phyloP scores from a whole-genome alignment of 2,888 invertebrate genomes.

The Idaea dimidiata region DNA sequence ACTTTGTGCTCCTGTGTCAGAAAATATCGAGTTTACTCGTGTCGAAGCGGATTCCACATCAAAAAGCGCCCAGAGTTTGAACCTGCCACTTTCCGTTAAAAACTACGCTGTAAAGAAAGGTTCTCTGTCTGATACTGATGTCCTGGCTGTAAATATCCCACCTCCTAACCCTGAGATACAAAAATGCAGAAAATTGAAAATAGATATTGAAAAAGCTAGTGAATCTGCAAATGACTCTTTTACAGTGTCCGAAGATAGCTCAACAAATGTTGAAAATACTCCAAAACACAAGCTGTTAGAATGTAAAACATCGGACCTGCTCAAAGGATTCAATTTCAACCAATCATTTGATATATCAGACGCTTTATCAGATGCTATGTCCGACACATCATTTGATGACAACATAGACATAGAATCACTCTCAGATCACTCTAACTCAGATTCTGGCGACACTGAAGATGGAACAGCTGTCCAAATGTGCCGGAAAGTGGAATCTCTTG shows the following conservation, averaged over 20 bases:
- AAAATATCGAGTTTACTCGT: conserved; percentile 42
- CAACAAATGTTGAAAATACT: conserved; percentile 59
- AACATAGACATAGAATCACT: conserved; percentile 59
- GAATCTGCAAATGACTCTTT: conserved; percentile 49
- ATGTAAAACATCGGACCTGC: conserved; percentile 54
- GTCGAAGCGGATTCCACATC: conserved; percentile 65
- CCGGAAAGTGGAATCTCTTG: conserved; percentile 47
- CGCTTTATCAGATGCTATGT: conserved; percentile 36
- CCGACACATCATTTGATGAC: conserved; percentile 45
- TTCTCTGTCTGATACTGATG: conserved; percentile 65
- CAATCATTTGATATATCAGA: conserved; percentile 63
- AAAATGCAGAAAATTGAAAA: conserved; percentile 54
- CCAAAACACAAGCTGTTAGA: conserved; percentile 64
- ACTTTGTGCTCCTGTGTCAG: conserved; percentile 17
- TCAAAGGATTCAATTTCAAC: conserved; percentile 60
- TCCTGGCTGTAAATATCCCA: conserved; percentile 38
- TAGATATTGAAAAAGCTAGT: conserved; percentile 63
- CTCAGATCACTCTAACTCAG: conserved; percentile 61
- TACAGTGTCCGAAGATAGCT: conserved; percentile 31
- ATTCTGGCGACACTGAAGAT: conserved; percentile 42
- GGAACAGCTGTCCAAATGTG: conserved; percentile 60
- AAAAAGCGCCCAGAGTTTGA: conserved; percentile 45
- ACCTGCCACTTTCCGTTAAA: conserved; percentile 50
- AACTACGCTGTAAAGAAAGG: conserved; percentile 52
- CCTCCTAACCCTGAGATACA: conserved; percentile 34